Base-by-base conservation (phyloP, 2,113 vertebrate genomes). In the Sturnus vulgaris region DNA sequence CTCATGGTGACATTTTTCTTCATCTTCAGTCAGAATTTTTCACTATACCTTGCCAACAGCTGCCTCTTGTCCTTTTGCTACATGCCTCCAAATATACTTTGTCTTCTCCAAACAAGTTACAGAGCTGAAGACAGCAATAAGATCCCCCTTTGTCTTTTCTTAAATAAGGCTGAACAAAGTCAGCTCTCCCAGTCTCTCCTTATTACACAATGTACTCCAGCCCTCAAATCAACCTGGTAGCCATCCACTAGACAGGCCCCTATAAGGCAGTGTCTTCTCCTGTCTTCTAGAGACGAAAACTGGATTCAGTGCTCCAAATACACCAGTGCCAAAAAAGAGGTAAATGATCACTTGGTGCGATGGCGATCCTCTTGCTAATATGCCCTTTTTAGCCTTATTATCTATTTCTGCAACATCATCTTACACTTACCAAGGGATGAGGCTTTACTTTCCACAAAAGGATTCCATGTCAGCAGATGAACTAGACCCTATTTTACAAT, bases 381-480 rank as follows among this genome's bases (percentile, higher is more conserved):
- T 21, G 31, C 56, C 42, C 56, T 70, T 33, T 75, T 81, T 82
- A 76, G 39, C 35, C 56, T 89, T 73, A 86, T 47, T 71, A 85
- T 56, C 31, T 84, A 39, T 72, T 95, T 85, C 59, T 93, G 86
- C 88, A 85, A 77, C 44, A 78, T 95, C 86, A 96, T 56, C 73
- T 84, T 79, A 55, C 49, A 77, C 24, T 92, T 88, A 91, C 1
- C 73, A 91, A 86, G 72, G n/a, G 33, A 81, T 30, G 17, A 92
- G 60, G 80, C 79, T 85, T 88, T 83, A 76, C 39, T 66, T 91
- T 59, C 64, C 92, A 84, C 68, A 91, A 88, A 76, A 91, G 57
- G 50, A 88, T 86, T 63, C 39, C 79, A 63, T 53, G 55, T 72
- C 86, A 92, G 81, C 71, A 73, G 50, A 88, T 83, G 63, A 84